phyloP scores from a whole-genome alignment of 2,888 invertebrate species.

The Spodoptera picta region DNA sequence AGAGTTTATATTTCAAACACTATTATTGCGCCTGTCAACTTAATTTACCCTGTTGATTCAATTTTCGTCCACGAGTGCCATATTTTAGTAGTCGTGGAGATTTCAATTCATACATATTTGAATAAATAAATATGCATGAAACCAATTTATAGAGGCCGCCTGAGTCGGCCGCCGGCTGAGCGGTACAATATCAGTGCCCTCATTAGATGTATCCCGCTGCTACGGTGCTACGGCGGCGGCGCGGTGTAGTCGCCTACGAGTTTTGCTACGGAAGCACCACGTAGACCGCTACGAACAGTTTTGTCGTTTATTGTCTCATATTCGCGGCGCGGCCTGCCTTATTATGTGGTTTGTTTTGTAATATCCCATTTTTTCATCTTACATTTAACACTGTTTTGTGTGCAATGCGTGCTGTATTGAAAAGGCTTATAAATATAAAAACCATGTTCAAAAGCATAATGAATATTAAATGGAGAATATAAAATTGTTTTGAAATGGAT shows the following conservation, averaged over 20 bases:
- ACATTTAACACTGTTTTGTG: conserved; percentile 23
- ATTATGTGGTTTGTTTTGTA: conserved; percentile 49
- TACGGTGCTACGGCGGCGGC: conserved; percentile 61
- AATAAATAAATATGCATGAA: conserved; percentile 89
- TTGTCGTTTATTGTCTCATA: conserved; percentile 65
- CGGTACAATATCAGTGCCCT: conserved; percentile 82
- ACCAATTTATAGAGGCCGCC: conserved; percentile 86
- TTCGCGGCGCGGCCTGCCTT: conserved; percentile 39
- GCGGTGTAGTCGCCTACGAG: conserved; percentile 72
- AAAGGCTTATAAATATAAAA: conserved; percentile 7
- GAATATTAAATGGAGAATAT: conserved; percentile 20
- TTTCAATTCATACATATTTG: conserved; percentile 89
- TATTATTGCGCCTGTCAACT: conserved; percentile 69
- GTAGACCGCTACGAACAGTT: conserved; percentile 67
- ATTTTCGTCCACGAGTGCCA: conserved; percentile 80
- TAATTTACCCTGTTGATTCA: conserved; percentile 84
- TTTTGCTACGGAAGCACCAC: conserved; percentile 73
- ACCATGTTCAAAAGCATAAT: conserved; percentile 11
- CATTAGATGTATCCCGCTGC: conserved; percentile 80
- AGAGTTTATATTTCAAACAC: conserved; percentile 60
- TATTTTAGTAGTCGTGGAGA: conserved; percentile 86
- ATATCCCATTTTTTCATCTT: conserved; percentile 39
- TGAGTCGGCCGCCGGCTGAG: conserved; percentile 69
- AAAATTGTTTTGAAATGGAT: conserved; percentile 30
- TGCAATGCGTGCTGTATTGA: conserved; percentile 27